These are phyloP conservation scores for Rynchops niger DNA, from an alignment of 2,113 vertebrate genomes.

Conservation along the genomic window DNA sequence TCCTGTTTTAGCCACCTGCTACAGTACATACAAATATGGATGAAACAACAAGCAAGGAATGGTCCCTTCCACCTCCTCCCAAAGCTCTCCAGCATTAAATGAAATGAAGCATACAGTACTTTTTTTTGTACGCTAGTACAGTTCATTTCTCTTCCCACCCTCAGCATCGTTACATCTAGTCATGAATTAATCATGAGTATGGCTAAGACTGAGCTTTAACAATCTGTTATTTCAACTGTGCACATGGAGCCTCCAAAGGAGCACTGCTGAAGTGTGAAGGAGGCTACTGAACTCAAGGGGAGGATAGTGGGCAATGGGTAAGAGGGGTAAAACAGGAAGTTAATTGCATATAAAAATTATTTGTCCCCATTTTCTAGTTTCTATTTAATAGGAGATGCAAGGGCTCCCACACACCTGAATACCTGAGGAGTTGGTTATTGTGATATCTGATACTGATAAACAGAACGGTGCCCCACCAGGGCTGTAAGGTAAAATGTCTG, in stretches of 20 bases:
- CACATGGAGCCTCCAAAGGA: constrained; percentile 42
- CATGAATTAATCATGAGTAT: constrained; percentile 61
- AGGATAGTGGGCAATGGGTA: neutral
- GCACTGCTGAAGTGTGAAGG: constrained; percentile 62
- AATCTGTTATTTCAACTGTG: constrained; percentile 21
- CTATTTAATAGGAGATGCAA: constrained; percentile 70
- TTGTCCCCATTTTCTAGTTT: constrained; percentile 73
- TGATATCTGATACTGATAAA: constrained; percentile 68
- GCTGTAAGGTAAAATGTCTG: constrained; percentile 55
- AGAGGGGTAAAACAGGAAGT: constrained; percentile 45
- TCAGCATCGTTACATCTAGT: constrained; percentile 52
- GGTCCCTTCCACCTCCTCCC: constrained; percentile 41
- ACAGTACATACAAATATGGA: constrained; percentile 51
- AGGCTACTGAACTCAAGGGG: constrained; percentile 52
- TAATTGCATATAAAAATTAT: constrained; percentile 81
- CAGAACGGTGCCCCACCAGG: constrained; percentile 40
- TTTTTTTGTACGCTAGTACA: constrained; percentile 18
- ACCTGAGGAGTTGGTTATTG: constrained; percentile 81
- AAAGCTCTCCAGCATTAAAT: constrained; percentile 35
- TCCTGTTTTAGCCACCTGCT: constrained; percentile 46
- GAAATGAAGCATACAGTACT: constrained; percentile 63
- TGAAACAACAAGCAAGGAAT: constrained; percentile 35
- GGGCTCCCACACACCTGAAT: constrained; percentile 76
- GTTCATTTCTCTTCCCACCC: constrained; percentile 45
- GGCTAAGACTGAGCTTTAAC: constrained; percentile 58